Percentiles rank a stretch among this genome's conserved stretches.
These are phyloP conservation scores for Meiosimyza decipiens DNA, from an alignment of 2,888 invertebrate species.

Conservation along the genomic window DNA sequence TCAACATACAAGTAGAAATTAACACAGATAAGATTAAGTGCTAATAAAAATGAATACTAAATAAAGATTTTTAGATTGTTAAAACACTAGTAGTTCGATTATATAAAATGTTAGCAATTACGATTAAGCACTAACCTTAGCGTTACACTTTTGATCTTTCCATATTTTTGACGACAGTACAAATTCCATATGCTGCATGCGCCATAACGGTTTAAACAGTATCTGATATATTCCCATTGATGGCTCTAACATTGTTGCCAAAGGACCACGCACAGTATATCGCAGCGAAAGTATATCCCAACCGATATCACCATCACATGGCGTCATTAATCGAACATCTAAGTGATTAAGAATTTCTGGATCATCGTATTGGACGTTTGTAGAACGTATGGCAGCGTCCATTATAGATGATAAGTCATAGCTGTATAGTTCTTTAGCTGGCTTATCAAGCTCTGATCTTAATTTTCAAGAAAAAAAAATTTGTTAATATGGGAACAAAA, in stretches of 20 bases:
- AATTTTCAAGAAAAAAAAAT: neutral
- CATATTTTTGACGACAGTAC: slow-evolving; percentile 65
- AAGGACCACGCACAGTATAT: slow-evolving; percentile 65
- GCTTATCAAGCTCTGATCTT: slow-evolving; percentile 89
- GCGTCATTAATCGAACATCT: slow-evolving; percentile 78
- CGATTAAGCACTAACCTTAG: slow-evolving; percentile 59
- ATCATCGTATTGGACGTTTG: slow-evolving; percentile 94
- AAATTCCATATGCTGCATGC: slow-evolving; percentile 67
- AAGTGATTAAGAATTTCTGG: slow-evolving; percentile 88
- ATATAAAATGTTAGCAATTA: neutral
- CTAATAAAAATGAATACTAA: too few species aligned
- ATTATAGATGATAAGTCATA: slow-evolving; percentile 89
- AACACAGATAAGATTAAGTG: too few species aligned
- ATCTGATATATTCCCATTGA: slow-evolving; percentile 65
- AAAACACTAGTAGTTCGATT: neutral
- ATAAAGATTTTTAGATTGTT: too few species aligned
- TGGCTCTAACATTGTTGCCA: slow-evolving; percentile 66
- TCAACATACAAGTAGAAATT: too few species aligned
- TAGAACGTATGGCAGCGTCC: slow-evolving; percentile 87
- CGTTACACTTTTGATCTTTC: slow-evolving; percentile 66
- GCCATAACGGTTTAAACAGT: slow-evolving; percentile 65
- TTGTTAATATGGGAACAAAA: neutral
- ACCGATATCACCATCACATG: slow-evolving; percentile 63
- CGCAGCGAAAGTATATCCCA: slow-evolving; percentile 66
- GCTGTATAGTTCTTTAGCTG: slow-evolving; percentile 85